These are phyloP conservation scores for Pagrus major DNA, from an alignment of 2,113 vertebrate species.

Conservation along the genomic window DNA sequence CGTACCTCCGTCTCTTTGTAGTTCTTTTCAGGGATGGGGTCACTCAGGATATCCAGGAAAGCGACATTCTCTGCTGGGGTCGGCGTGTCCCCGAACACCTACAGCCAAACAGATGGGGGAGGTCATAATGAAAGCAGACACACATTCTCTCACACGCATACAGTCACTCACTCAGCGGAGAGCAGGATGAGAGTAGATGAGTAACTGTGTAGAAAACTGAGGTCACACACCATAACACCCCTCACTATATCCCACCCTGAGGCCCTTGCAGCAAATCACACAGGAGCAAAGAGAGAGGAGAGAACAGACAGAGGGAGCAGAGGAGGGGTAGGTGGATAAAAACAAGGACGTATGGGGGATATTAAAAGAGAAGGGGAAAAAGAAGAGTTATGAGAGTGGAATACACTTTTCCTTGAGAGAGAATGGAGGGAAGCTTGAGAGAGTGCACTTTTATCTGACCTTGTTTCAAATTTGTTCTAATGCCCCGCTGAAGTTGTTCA, in stretches of 20 bases:
- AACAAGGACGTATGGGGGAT: conserved; percentile 53
- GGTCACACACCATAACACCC: conserved; percentile 76
- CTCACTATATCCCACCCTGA: conserved; percentile 66
- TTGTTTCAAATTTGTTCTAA: conserved; percentile 64
- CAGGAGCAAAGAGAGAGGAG: conserved; percentile 55
- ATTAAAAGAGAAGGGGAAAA: conserved; percentile 39
- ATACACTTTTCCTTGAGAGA: conserved; percentile 51
- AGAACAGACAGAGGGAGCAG: conserved; percentile 28
- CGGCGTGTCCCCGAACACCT: conserved; percentile 84
- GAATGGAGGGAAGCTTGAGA: conserved; percentile 10
- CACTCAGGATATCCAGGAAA: conserved; percentile 84
- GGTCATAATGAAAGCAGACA: conserved; percentile 60
- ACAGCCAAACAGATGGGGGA: conserved; percentile 61
- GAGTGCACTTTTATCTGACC: conserved; percentile 59
- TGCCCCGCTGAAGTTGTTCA: conserved; percentile 50
- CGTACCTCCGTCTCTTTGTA: conserved; percentile 82
- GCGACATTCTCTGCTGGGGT: conserved; percentile 75
- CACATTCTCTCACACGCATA: conserved; percentile 23
- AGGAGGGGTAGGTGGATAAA: conserved; percentile 25
- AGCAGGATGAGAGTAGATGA: conserved; percentile 64
- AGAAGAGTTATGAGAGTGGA: conserved; percentile 44
- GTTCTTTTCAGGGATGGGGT: conserved; percentile 84
- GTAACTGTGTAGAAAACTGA: conserved; percentile 72
- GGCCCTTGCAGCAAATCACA: conserved; percentile 70
- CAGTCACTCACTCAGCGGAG: conserved; percentile 47